Evolutionary conservation across 2,888 invertebrate genomes (phyloP).

Genomic region (Oscheius sp.): DNA sequence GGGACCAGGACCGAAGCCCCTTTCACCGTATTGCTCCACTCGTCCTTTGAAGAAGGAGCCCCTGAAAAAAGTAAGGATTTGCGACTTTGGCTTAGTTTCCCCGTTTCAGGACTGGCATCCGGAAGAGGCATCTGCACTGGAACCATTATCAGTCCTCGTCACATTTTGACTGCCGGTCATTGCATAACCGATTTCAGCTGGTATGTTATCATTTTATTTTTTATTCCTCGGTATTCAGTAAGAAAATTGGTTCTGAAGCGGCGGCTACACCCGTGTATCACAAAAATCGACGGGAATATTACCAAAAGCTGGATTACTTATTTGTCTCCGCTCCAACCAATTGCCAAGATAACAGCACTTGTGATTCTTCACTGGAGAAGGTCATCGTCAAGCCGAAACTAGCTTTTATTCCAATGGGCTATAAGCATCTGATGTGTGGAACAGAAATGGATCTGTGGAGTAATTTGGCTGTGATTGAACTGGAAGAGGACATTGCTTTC

Average conservation of each 20-base stretch:
- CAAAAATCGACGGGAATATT: too few species aligned
- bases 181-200: background rate
- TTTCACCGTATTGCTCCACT: background rate
- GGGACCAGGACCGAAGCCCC: background rate
- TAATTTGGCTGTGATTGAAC: slow-evolving; percentile 12
- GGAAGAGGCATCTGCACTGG: background rate
- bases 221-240: background rate
- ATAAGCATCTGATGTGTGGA: too few species aligned
- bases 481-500: slow-evolving; percentile 9
- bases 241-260: background rate
- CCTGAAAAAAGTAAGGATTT: too few species aligned
- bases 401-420: background rate
- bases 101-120: background rate
- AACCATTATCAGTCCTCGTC: background rate
- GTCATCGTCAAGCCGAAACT: background rate
- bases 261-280: background rate
- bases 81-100: too few species aligned
- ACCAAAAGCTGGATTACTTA: background rate
- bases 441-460: background rate
- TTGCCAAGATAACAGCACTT: background rate
- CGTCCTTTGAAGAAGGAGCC: background rate
- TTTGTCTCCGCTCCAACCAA: background rate
- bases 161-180: background rate
- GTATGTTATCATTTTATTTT: background rate
- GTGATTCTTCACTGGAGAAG: background rate